Conservation (phyloP, 1,140 invertebrate genomes). For the Holcopasites calliopsidis region DNA sequence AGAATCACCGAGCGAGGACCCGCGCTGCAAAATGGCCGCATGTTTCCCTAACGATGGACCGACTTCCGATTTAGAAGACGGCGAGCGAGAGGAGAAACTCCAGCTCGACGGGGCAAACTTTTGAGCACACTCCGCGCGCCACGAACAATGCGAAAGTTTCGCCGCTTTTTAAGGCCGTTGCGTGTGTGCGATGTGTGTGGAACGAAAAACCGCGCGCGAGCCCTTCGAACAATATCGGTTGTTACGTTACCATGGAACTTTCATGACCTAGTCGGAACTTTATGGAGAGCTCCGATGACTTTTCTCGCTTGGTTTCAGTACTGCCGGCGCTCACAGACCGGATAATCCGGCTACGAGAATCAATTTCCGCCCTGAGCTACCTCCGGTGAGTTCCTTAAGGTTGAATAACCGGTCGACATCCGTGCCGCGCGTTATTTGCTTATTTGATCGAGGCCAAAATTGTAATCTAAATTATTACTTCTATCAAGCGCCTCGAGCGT, state of each 20-base stretch:
- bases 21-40: not conserved
- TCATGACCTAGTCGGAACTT: not conserved
- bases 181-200: not conserved
- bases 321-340: not conserved
- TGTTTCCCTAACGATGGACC: not conserved
- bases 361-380: too few relatives aligned
- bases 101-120: slow-evolving; percentile 8
- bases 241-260: slow-evolving; percentile 20
- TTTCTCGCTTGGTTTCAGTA: not conserved
- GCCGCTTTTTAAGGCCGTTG: slow-evolving; percentile 5
- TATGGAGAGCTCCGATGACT: not conserved
- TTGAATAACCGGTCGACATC: too few relatives aligned
- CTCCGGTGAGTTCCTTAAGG: too few relatives aligned
- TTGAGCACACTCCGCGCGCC: not conserved
- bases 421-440: too few relatives aligned
- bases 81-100: not conserved
- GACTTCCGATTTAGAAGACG: slow-evolving; percentile 13
- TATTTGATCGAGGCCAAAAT: too few relatives aligned
- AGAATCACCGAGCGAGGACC: slow-evolving; percentile 4
- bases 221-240: slow-evolving; percentile 28
- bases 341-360: too few relatives aligned
- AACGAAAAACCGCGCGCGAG: not conserved
- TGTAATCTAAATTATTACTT: too few relatives aligned
- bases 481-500: too few relatives aligned
- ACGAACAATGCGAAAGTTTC: not conserved